Evolutionary conservation across 2,888 invertebrate genomes (phyloP).

Genomic region (Camponotus fellah): DNA sequence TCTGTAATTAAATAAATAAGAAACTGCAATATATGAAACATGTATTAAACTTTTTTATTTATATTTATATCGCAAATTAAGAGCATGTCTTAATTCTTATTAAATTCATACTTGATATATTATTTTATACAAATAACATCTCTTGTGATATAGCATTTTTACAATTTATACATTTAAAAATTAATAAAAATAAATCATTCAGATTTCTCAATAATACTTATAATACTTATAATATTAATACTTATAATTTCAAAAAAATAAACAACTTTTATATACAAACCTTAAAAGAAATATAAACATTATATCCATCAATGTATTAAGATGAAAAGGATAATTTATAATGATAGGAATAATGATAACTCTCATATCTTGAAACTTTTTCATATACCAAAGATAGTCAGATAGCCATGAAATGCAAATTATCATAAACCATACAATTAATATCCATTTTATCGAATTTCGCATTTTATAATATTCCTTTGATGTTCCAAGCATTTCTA

Average conservation of each 20-base stretch:
- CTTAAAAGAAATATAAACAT: conserved; percentile 12
- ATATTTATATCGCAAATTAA: not conserved
- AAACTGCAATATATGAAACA: not conserved
- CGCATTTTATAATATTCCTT: conserved; percentile 16
- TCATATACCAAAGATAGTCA: not conserved
- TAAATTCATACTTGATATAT: not conserved
- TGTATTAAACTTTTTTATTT: not conserved
- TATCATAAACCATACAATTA: conserved; percentile 1
- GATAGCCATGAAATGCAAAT: not conserved
- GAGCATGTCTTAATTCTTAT: not conserved
- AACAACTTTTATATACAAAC: not conserved
- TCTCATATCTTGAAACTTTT: not conserved
- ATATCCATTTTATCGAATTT: not conserved
- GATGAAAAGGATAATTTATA: not conserved
- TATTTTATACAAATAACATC: conserved; percentile 7
- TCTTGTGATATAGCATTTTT: not conserved
- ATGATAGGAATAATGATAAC: not conserved
- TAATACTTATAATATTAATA: too few relatives aligned
- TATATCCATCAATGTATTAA: not conserved
- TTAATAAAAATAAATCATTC: not conserved
- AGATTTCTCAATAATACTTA: not conserved
- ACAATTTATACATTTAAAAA: not conserved
- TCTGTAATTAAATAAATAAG: not conserved
- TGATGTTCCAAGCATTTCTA: conserved; percentile 16
- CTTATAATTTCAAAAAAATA: not conserved